Evolutionary conservation across 2,797 vertebrate species (phyloP).

Genomic region (Hippopotamyrus pictus): DNA sequence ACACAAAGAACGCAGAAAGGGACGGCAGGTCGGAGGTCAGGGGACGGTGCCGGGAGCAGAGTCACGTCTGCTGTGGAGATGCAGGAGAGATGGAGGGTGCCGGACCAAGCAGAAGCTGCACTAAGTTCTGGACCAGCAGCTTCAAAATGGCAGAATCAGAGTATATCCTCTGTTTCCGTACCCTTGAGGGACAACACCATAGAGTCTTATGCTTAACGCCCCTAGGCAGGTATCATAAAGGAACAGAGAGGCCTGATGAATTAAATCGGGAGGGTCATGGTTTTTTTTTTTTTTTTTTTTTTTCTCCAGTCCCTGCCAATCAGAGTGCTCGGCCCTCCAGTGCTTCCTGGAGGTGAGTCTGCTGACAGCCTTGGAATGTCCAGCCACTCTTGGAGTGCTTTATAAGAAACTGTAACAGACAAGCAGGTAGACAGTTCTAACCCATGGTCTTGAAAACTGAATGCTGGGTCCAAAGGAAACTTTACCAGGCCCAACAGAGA

Average conservation of each 20-base stretch:
- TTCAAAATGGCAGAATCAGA: neutral
- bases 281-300: neutral
- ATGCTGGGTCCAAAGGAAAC: neutral
- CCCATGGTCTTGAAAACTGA: neutral
- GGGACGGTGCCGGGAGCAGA: neutral
- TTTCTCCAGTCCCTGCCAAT: neutral
- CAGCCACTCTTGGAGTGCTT: neutral
- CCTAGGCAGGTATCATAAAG: neutral
- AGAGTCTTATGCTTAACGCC: neutral
- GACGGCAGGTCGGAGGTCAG: neutral
- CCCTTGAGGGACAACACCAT: neutral
- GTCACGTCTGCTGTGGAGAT: neutral
- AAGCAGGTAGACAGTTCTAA: neutral
- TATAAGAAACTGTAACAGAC: constrained; percentile 3
- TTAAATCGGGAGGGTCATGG: neutral
- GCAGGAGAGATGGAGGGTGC: no score
- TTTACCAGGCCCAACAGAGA: neutral
- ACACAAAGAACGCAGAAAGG: neutral
- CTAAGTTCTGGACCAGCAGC: neutral
- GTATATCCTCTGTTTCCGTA: neutral
- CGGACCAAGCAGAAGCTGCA: neutral
- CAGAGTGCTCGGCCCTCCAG: neutral
- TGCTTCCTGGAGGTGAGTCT: neutral
- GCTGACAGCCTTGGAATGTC: neutral
- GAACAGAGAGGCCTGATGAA: neutral